These are phyloP conservation scores for Exocentrus adspersus DNA, from an alignment of 2,888 invertebrate species.

Conservation along the genomic window DNA sequence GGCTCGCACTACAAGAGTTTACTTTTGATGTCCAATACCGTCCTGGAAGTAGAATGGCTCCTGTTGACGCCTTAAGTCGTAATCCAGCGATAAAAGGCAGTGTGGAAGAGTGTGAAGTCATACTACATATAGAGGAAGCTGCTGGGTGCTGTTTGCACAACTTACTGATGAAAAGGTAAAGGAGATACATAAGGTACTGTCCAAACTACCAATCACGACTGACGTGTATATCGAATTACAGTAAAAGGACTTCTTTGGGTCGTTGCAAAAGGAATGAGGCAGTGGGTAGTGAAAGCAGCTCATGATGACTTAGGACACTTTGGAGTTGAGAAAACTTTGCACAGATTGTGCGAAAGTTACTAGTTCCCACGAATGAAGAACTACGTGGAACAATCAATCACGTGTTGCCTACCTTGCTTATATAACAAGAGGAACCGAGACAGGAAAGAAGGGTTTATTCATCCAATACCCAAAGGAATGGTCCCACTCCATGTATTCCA, in stretches of 20 bases:
- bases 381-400: conserved; percentile 58
- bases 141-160: conserved; percentile 45
- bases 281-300: conserved; percentile 42
- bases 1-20: conserved; percentile 42
- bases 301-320: conserved; percentile 60
- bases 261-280: conserved; percentile 53
- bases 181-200: conserved; percentile 29
- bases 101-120: conserved; percentile 11
- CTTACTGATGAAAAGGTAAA: conserved; percentile 41
- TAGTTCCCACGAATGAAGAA: conserved; percentile 59
- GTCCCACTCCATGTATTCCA: conserved; percentile 28
- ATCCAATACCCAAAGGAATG: conserved; percentile 29
- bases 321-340: conserved; percentile 53
- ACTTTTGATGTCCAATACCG: conserved; percentile 42
- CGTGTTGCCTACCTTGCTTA: conserved; percentile 32
- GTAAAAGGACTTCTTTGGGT: conserved; percentile 45
- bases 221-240: conserved; percentile 39
- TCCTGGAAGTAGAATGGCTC: conserved; percentile 37
- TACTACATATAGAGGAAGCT: conserved; percentile 37
- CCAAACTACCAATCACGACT: conserved; percentile 36
- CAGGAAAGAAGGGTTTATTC: conserved; percentile 30
- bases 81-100: too few species aligned
- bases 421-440: conserved; percentile 29
- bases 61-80: conserved; percentile 46
- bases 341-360: conserved; percentile 52